Evolutionary conservation across 2,888 invertebrate species (phyloP).

Genomic region (Adelognathus sp.): DNA sequence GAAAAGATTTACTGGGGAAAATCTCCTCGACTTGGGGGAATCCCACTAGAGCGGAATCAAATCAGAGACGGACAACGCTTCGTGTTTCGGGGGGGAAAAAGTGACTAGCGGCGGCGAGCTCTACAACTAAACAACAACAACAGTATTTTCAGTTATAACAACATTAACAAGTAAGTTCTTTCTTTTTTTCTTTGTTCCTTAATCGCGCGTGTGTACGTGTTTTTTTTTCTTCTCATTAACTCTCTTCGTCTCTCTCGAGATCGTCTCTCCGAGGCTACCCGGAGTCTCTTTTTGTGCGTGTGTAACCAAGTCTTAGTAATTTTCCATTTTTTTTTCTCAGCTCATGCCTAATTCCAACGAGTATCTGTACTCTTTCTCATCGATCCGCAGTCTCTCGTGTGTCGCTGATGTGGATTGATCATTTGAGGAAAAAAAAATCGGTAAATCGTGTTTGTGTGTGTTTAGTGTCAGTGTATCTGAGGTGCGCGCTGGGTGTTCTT

Average conservation of each 20-base stretch:
- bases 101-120: conserved; percentile 82
- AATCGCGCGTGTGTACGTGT: conserved; percentile 65
- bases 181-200: no score
- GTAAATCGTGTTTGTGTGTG: conserved; percentile 54
- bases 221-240: conserved; percentile 57
- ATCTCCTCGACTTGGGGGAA: conserved; percentile 7
- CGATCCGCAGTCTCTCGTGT: no score
- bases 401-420: neutral
- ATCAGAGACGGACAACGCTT: conserved; percentile 15
- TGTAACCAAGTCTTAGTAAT: conserved; percentile 53
- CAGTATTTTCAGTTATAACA: conserved; percentile 81
- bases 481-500: conserved; percentile 51
- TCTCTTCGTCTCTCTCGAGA: no score
- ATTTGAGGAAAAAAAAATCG: conserved; percentile 58
- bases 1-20: neutral
- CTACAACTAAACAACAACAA: conserved; percentile 82
- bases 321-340: neutral
- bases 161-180: conserved; percentile 81
- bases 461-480: conserved; percentile 48
- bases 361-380: neutral
- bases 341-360: neutral
- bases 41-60: conserved; percentile 16
- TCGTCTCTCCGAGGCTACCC: conserved; percentile 46
- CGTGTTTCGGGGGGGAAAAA: conserved; percentile 60
- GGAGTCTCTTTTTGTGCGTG: conserved; percentile 49